These are phyloP conservation scores for Phylloscopus whistleri DNA, from an alignment of 2,113 vertebrate genomes.

Conservation along the genomic window DNA sequence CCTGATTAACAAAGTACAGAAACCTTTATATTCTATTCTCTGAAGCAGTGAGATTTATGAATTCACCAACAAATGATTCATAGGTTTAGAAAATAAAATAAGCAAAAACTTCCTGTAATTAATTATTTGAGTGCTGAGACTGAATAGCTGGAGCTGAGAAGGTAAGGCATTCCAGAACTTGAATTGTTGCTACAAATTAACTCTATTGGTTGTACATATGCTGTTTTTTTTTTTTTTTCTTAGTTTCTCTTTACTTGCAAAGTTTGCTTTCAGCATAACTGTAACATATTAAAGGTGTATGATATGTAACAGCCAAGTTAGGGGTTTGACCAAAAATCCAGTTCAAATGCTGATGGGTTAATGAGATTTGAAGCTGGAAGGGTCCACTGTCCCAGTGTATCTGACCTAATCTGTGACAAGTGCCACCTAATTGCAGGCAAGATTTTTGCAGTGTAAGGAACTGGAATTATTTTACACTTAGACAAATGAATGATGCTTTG, in stretches of 20 bases:
- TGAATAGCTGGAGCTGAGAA: not conserved
- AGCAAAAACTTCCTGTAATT: slow-evolving; percentile 48
- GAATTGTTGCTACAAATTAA: not conserved
- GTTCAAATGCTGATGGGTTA: not conserved
- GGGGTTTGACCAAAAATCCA: not conserved
- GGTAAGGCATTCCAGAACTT: not conserved
- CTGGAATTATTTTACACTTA: not conserved
- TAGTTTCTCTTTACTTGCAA: not conserved
- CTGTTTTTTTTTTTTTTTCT: not conserved
- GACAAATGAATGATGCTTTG: not conserved
- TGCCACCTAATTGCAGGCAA: not conserved
- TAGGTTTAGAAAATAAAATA: slow-evolving; percentile 23
- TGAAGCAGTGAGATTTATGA: slow-evolving; percentile 26
- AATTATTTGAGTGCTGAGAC: slow-evolving; percentile 15
- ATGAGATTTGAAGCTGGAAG: not conserved
- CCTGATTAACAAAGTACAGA: slow-evolving; percentile 27
- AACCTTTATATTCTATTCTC: not conserved
- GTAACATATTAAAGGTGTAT: not conserved
- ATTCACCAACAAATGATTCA: slow-evolving; percentile 34
- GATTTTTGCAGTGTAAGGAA: not conserved
- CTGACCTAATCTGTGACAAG: not conserved
- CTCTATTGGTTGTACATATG: not conserved
- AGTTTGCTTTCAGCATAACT: not conserved
- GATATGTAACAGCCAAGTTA: not conserved
- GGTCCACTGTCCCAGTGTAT: not conserved